Evolutionary conservation across 2,113 vertebrate genomes (phyloP), one percentile per base, ranked within the genome.

Genomic region (Rhegmatorhina hoffmannsi): DNA sequence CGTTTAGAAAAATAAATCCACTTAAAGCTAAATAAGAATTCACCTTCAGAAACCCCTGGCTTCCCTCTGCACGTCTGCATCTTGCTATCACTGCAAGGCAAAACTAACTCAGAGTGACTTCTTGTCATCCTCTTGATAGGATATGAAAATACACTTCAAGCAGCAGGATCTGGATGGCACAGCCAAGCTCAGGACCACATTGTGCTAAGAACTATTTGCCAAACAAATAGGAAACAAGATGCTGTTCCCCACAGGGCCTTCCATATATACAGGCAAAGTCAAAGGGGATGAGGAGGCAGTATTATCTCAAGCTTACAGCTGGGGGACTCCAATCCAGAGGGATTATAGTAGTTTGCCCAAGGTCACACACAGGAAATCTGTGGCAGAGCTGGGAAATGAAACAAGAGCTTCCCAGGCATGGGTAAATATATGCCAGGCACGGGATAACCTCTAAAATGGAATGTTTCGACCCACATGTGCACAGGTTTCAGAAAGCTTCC

Each of bases 201-300:
- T 62, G 46, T 36, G 40, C 56, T 88, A 49, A 84, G 56, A 33
- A 19, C 47, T 64, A 14, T 75, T 83, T 93, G 68, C 77, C 74
- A 89, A 89, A 94, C 66, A 78, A 82, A 73, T 11, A 79, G 72
- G 55, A 79, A 90, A 80, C 0, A 3, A 79, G 74, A 50, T 0
- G 10, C 34, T 21, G 34, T 29, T 85, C 63, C 84, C 59, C 28
- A 40, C 8, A 2, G 83, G 59, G 21, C 11, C n/a, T 50, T 40
- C 75, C 1, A 2, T 88, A 87, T 64, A 90, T 55, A 70, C n/a
- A 92, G 91, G 73, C 87, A 90, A 93, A 95, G 92, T 91, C 95
- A 86, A 88, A 96, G 85, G 89, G 85, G 90, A 74, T 88, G 90
- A 96, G 73, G 90, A 96, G 73, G 60, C 73, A 55, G 92, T 44